These are phyloP conservation scores for Cynoglossus semilaevis DNA, from an alignment of 2,113 vertebrate genomes.

Conservation along the genomic window DNA sequence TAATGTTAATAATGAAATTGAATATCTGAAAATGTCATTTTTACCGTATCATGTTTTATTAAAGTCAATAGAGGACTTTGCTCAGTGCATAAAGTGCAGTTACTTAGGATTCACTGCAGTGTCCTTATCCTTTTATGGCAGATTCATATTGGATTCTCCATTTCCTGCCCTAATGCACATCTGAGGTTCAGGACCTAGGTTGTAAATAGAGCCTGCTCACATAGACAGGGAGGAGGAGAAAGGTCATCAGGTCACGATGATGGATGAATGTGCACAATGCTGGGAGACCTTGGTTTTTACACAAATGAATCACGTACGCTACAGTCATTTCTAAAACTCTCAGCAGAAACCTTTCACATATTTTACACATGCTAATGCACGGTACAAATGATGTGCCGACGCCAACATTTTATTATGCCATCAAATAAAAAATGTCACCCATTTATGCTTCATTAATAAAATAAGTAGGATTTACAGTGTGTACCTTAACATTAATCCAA, in stretches of 20 bases:
- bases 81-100: not conserved
- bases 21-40: slow-evolving; percentile 5
- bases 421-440: no score
- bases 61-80: not conserved
- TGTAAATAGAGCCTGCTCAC: not conserved
- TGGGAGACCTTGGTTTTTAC: no score
- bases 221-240: not conserved
- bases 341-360: no score
- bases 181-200: not conserved
- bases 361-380: no score
- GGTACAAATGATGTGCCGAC: no score
- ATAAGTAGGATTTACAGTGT: no score
- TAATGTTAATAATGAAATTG: slow-evolving; percentile 22
- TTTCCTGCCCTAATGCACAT: not conserved
- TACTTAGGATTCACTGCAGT: not conserved
- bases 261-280: not conserved
- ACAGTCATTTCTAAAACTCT: no score
- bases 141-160: not conserved
- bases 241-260: not conserved
- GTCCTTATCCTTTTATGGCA: not conserved
- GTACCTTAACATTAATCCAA: no score
- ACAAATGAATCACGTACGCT: no score
- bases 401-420: no score
- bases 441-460: no score
- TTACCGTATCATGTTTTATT: not conserved